Base-by-base conservation (phyloP, 2,797 vertebrate species). In the Spinibarbus caldwelli region DNA sequence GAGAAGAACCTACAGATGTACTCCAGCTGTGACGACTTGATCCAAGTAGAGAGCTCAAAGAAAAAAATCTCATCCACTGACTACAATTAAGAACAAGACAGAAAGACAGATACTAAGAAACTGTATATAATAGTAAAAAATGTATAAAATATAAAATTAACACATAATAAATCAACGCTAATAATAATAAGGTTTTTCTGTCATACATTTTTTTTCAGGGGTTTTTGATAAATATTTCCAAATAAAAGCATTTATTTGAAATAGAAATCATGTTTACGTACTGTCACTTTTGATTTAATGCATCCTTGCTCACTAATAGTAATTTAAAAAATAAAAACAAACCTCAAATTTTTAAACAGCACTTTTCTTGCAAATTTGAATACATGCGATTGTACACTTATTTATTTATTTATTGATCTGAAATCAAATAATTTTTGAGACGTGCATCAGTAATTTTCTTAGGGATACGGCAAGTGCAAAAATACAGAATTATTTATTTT, bases 1-100 rank as follows among this genome's bases (percentile, higher is more conserved):
- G 87, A 86, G 90, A 88, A 90, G 62, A 2, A 70, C 38, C 57
- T 62, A 49, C 67, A 59, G 36, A 75, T 43, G 19, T 26, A 23
- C 57, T 67, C 15, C 36, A 12, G 84, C 34, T 34, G 36, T 72
- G 45, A 82, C n/a, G 26, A 83, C n/a, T 73, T 49, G 54, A 34
- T 78, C 47, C 85, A 52, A 84, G 15, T 76, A 41, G 26, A 72
- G 34, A 78, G 23, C 23, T 31, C 59, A 67, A 78, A 26, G 19
- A n/a, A 80, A 57, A 15, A 12, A 57, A 57, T 78, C 23, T 86
- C n/a, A 45, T 38, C 36, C 36, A 80, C 34, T 6, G 15, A 52
- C 41, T 64, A 73, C 41, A 73, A 36, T 80, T 67, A 54, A 67
- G 43, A 68, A 82, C 5, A 82, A 62, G n/a, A 82, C 19, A 82